phyloP scores from a whole-genome alignment of 2,113 vertebrate genomes.

The Apus apus region DNA sequence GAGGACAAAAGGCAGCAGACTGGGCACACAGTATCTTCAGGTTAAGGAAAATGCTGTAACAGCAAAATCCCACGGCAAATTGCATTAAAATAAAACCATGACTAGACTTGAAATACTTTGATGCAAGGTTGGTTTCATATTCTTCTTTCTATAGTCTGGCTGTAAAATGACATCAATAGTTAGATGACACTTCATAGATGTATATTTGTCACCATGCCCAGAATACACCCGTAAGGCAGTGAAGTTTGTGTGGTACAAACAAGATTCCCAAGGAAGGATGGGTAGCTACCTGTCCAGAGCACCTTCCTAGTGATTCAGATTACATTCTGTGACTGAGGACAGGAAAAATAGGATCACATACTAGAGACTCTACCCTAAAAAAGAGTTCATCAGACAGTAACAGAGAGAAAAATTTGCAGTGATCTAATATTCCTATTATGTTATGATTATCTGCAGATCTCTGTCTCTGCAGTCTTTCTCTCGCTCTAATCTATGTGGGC shows the following conservation, averaged over 20 bases:
- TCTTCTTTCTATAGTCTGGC: background rate
- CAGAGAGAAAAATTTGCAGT: background rate
- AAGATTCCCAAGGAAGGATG: background rate
- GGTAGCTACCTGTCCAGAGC: background rate
- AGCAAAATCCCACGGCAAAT: background rate
- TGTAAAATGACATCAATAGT: conserved; percentile 3
- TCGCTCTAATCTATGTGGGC: conserved; percentile 29
- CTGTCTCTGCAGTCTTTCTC: background rate
- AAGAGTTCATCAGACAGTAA: background rate
- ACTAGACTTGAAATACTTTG: background rate
- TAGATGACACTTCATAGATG: background rate
- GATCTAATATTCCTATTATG: conserved; percentile 46
- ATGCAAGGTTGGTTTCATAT: background rate
- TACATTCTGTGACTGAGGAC: background rate
- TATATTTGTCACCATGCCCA: background rate
- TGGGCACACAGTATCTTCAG: background rate
- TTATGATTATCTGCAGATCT: conserved; percentile 20
- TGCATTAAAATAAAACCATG: background rate
- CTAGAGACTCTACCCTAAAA: background rate
- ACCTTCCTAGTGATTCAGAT: background rate
- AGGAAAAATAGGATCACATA: background rate
- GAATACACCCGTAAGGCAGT: background rate
- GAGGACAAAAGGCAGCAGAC: background rate
- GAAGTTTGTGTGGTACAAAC: background rate
- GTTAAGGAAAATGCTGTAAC: background rate